phyloP scores from a whole-genome alignment of 2,888 invertebrate genomes.

The Tuta absoluta region DNA sequence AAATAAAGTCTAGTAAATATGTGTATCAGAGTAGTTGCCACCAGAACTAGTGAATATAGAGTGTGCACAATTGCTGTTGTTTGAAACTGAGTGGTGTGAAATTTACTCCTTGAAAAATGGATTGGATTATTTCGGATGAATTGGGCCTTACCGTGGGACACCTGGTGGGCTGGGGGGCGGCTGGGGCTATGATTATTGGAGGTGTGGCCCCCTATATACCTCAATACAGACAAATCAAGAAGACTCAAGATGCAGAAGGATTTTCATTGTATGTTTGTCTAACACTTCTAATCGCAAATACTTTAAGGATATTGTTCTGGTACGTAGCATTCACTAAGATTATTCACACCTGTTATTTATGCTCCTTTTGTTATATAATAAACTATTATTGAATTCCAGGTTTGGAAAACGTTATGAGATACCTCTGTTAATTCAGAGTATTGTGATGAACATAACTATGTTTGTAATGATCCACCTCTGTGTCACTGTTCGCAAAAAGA shows the following conservation, averaged over 20 bases:
- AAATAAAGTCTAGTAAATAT: conserved; percentile 27
- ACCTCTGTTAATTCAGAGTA: conserved; percentile 96
- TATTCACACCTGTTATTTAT: neutral
- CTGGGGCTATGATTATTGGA: conserved; percentile 95
- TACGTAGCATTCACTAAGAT: conserved; percentile 74
- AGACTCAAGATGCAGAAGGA: conserved; percentile 95
- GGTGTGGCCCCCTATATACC: conserved; percentile 98
- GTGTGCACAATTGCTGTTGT: conserved; percentile 21
- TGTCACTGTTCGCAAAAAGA: conserved; percentile 91
- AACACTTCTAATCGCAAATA: conserved; percentile 96
- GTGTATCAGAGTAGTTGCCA: conserved; percentile 18
- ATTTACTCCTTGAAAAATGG: conserved; percentile 70
- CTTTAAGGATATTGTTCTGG: conserved; percentile 98
- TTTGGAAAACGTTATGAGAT: conserved; percentile 98
- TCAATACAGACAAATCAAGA: conserved; percentile 95
- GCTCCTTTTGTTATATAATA: neutral
- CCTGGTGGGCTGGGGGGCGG: conserved; percentile 89
- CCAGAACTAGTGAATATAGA: conserved; percentile 7
- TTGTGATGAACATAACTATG: conserved; percentile 99
- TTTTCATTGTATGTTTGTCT: conserved; percentile 98
- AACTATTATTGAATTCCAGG: conserved; percentile 82
- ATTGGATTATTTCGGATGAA: conserved; percentile 90
- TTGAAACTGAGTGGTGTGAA: conserved; percentile 24
- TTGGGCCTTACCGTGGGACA: conserved; percentile 87
- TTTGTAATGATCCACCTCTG: conserved; percentile 96